Evolutionary conservation across 2,113 vertebrate species (phyloP), one percentile per base, ranked within the genome.

Genomic region (Lampris megalopsis): DNA sequence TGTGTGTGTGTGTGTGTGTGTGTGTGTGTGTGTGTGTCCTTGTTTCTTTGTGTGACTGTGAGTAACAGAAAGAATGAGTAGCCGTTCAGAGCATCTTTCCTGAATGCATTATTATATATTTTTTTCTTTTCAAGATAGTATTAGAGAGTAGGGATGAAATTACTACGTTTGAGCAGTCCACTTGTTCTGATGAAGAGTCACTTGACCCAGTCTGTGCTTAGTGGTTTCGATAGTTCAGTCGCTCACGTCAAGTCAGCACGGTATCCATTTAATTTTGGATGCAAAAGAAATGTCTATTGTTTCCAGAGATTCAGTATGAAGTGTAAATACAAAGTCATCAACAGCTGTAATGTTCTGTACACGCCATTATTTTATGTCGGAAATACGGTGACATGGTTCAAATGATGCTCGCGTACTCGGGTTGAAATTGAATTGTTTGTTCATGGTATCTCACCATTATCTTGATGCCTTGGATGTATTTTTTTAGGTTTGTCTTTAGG

Each of bases 301-400:
- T 91, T 85, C 63, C 81, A 81, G 76, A 89, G 73, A 77, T 73
- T 87, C 80, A 76, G 79, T 83, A 88, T 85, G 82, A 86, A 82
- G 73, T 94, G 93, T 94, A 92, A 92, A 93, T 92, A 93, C 64
- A 81, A 82, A 93, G 82, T 88, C 89, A 86, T 77, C 91, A 82
- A 90, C 91, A 83, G 86, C 68, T 92, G 84, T 79, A 87, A 81
- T 81, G 83, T 91, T 84, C 83, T 89, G 75, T 82, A 84, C 79
- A 79, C 84, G 90, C 74, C 68, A 53, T 83, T 86, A 83, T 72
- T 89, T 73, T 70, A 62, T 64, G 72, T 84, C 77, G 60, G 37
- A 74, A 68, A 82, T 43, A 70, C 63, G 64, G 77, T 84, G 56
- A 45, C 85, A 65, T 63, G 67, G 77, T 86, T 79, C 69, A 70